Evolutionary conservation across 2,113 vertebrate species (phyloP), one percentile per base, ranked within the genome.

Genomic region (Phaethon lepturus): DNA sequence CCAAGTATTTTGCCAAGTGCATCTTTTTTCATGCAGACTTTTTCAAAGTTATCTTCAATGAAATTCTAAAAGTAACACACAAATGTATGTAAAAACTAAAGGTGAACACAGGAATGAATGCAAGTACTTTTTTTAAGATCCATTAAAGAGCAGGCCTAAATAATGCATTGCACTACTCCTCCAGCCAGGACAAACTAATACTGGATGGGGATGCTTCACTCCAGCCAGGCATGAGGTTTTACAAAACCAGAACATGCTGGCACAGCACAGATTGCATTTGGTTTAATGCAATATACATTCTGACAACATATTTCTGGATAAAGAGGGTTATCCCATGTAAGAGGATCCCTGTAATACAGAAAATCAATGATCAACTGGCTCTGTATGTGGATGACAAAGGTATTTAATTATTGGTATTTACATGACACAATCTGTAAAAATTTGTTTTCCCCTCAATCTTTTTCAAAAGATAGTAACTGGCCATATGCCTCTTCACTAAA

Each of bases 281-380:
- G 14, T n/a, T 83, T 80, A 76, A 89, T 28, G 47, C n/a, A n/a
- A n/a, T n/a, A n/a, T n/a, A n/a, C n/a, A n/a, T n/a, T n/a, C n/a
- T n/a, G n/a, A n/a, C n/a, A n/a, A n/a, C n/a, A n/a, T n/a, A n/a
- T n/a, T n/a, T n/a, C n/a, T n/a, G n/a, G n/a, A n/a, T 2, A 29
- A 66, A 35, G 25, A 76, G 10, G 17, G 28, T 76, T 77, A 77
- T 28, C 14, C 25, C n/a, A 19, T 13, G 22, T 50, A 86, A 72
- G 12, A 71, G 85, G 13, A 69, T 38, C 23, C 17, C 19, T 40
- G n/a, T 50, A 53, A 40, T 20, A 53, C 3, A 69, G 49, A 42
- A 42, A n/a, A 47, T 64, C 0, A 0, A 73, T 31, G 8, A 25
- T 15, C 44, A 75, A 66, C 31, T 38, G 20, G 24, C 3, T 81